These are phyloP conservation scores for Pachliopta kotzebuea DNA, from an alignment of 2,888 invertebrate species.

Conservation along the genomic window DNA sequence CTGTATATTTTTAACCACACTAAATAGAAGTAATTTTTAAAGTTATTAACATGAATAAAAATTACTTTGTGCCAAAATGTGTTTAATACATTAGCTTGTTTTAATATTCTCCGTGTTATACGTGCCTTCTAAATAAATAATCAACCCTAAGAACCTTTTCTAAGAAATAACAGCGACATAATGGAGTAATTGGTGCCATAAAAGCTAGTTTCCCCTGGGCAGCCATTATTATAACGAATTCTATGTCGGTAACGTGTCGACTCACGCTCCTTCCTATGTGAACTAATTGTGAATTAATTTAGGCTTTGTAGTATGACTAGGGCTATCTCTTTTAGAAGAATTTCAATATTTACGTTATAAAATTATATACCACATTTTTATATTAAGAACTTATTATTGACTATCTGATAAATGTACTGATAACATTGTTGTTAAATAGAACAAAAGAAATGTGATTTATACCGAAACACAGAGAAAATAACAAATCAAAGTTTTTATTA, in stretches of 20 bases:
- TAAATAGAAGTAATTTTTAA: neutral
- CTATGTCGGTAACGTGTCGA: slow-evolving; percentile 42
- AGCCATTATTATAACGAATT: slow-evolving; percentile 59
- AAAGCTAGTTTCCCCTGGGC: slow-evolving; percentile 55
- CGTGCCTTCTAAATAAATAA: slow-evolving; percentile 36
- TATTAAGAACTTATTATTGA: neutral
- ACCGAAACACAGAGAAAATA: neutral
- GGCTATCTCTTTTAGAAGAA: neutral
- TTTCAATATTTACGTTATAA: neutral
- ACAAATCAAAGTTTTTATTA: neutral
- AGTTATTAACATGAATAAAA: too few species aligned
- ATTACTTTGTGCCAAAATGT: neutral
- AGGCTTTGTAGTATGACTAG: neutral
- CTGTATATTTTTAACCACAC: neutral
- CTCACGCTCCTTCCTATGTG: slow-evolving; percentile 41
- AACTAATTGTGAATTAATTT: slow-evolving; percentile 10
- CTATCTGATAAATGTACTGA: neutral
- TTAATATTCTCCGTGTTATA: slow-evolving; percentile 40
- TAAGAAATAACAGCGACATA: slow-evolving; percentile 55
- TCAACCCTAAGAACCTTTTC: slow-evolving; percentile 43
- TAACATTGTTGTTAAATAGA: neutral
- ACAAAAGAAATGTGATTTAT: neutral
- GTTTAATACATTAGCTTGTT: slow-evolving; percentile 26
- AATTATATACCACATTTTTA: neutral
- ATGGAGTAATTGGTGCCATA: slow-evolving; percentile 61